These are phyloP conservation scores for Paedocypris micromegethes DNA, from an alignment of 2,797 vertebrate genomes.

Conservation along the genomic window DNA sequence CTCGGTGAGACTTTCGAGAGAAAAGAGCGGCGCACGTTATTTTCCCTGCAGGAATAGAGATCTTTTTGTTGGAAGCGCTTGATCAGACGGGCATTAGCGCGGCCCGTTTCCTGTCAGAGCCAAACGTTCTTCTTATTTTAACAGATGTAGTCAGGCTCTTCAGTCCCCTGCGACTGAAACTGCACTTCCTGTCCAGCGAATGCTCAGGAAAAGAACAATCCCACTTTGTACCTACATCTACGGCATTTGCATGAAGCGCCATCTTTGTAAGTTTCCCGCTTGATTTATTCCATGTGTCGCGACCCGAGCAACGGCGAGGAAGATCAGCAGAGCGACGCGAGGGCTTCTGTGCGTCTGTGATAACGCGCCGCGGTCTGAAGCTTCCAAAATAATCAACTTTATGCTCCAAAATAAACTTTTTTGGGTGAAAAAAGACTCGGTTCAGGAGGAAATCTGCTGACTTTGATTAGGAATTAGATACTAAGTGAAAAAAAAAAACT, in stretches of 20 bases:
- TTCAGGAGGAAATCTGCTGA: too few relatives aligned
- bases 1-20: conserved; percentile 21
- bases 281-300: conserved; percentile 2
- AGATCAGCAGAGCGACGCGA: too few relatives aligned
- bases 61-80: conserved; percentile 38
- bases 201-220: conserved; percentile 72
- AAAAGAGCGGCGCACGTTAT: conserved; percentile 3
- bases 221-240: conserved; percentile 61
- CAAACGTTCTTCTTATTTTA: conserved; percentile 69
- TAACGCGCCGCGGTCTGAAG: too few relatives aligned
- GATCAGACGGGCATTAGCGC: conserved; percentile 45
- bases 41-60: conserved; percentile 38
- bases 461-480: too few relatives aligned
- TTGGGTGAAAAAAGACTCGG: too few relatives aligned
- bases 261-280: conserved; percentile 33
- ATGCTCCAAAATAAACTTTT: too few relatives aligned
- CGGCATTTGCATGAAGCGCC: conserved; percentile 39
- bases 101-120: conserved; percentile 47
- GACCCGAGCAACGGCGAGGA: too few relatives aligned
- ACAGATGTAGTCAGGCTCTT: conserved; percentile 72
- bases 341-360: too few relatives aligned
- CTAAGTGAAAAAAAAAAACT: too few relatives aligned
- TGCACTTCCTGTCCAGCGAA: conserved; percentile 75
- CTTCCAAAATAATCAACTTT: too few relatives aligned
- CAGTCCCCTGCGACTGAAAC: conserved; percentile 62